phyloP scores from a whole-genome alignment of 2,888 invertebrate genomes.

The Xylota segnis region DNA sequence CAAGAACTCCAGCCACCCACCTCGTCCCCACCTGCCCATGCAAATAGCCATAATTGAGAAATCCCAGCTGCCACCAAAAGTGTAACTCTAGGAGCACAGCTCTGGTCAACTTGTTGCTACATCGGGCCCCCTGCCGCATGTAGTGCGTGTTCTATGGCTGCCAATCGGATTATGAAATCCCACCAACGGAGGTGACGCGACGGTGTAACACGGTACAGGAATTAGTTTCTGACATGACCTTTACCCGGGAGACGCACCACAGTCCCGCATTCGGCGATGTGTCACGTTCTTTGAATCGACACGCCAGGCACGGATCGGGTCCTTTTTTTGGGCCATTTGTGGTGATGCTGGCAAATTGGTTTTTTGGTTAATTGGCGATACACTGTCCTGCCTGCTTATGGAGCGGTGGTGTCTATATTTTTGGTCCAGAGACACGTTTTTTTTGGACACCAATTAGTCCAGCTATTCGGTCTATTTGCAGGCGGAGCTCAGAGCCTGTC shows the following conservation, averaged over 20 bases:
- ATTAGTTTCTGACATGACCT: conserved; percentile 61
- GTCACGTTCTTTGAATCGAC: conserved; percentile 14
- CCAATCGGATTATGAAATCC: conserved; percentile 55
- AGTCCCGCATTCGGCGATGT: conserved; percentile 6
- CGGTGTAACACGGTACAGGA: conserved; percentile 21
- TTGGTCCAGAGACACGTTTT: not conserved
- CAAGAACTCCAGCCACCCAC: not conserved
- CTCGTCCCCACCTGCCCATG: not conserved
- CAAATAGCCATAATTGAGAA: conserved; percentile 41
- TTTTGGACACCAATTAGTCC: not conserved
- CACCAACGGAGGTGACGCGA: conserved; percentile 15
- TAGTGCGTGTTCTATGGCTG: conserved; percentile 18
- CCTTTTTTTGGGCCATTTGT: conserved; percentile 12
- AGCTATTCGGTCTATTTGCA: not conserved
- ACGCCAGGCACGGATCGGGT: conserved; percentile 14
- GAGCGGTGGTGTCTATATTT: not conserved
- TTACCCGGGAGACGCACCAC: not conserved
- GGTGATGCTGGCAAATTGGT: conserved; percentile 8
- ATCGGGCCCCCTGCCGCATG: conserved; percentile 28
- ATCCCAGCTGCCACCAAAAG: conserved; percentile 40
- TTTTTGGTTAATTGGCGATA: conserved; percentile 24
- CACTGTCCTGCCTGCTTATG: not conserved
- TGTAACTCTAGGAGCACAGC: not conserved
- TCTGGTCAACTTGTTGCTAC: conserved; percentile 25
- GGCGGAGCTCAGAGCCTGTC: not conserved